phyloP scores from a whole-genome alignment of 2,888 invertebrate genomes.

The Synergus itoensis region DNA sequence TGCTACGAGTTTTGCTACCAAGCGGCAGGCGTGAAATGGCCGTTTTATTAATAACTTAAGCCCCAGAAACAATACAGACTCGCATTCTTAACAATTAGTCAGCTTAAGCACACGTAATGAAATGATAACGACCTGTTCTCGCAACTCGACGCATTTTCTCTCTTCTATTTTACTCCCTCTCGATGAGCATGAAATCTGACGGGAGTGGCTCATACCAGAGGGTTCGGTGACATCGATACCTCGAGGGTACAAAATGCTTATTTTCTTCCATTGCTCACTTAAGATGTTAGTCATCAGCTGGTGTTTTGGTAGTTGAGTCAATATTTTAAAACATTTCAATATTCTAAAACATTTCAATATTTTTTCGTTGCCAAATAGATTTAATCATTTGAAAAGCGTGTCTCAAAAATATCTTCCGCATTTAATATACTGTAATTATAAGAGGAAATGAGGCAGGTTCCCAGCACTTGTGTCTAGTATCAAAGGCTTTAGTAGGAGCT shows the following conservation, averaged over 20 bases:
- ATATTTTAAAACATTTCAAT: neutral
- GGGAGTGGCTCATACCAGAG: constrained; percentile 40
- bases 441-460: constrained; percentile 20
- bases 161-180: constrained; percentile 40
- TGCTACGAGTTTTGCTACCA: constrained; percentile 45
- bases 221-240: constrained; percentile 27
- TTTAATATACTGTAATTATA: constrained; percentile 1
- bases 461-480: constrained; percentile 16
- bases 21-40: constrained; percentile 56
- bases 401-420: neutral
- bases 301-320: neutral
- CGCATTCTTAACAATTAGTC: constrained; percentile 72
- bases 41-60: constrained; percentile 74
- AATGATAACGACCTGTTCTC: constrained; percentile 68
- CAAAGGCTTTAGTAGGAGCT: constrained; percentile 28
- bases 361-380: neutral
- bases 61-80: constrained; percentile 67
- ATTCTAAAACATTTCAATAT: neutral
- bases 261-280: neutral
- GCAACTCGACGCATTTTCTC: constrained; percentile 50
- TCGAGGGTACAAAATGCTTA: neutral
- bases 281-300: neutral
- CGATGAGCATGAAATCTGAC: constrained; percentile 46
- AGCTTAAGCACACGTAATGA: constrained; percentile 67
- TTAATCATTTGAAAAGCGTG: too few species aligned